Conservation (phyloP, 92 coral and sea anemone genomes). For the Epizoanthus ramosus region DNA sequence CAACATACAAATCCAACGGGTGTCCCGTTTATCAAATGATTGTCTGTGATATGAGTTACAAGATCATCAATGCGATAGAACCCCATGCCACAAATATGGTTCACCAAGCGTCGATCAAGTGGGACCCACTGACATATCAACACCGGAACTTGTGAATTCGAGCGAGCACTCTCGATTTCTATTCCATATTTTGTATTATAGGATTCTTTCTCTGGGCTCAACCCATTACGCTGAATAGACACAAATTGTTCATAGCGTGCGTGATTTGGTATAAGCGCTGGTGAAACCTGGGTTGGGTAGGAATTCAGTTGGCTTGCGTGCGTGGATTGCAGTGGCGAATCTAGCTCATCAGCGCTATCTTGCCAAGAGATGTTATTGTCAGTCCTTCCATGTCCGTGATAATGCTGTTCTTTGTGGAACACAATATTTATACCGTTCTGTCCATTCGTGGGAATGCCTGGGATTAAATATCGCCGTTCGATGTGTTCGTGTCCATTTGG, state of each 20-base stretch:
- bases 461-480: conserved; percentile 50
- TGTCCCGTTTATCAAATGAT: conserved; percentile 75
- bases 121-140: conserved; percentile 86
- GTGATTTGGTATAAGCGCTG: conserved; percentile 13
- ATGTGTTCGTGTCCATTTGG: conserved; percentile 24
- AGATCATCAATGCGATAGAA: conserved; percentile 86
- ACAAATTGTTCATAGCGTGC: conserved; percentile 22
- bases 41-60: conserved; percentile 87
- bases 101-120: conserved; percentile 52
- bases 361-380: conserved; percentile 18
- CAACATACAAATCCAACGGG: conserved; percentile 84
- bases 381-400: conserved; percentile 31
- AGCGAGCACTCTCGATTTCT: conserved; percentile 35
- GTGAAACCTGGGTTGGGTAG: conserved; percentile 34
- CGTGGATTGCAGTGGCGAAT: background rate
- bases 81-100: conserved; percentile 83
- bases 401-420: conserved; percentile 64
- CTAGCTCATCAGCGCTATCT: conserved; percentile 8
- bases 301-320: conserved; percentile 18
- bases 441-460: conserved; percentile 71
- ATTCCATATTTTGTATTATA: conserved; percentile 27
- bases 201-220: conserved; percentile 23
- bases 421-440: conserved; percentile 79
- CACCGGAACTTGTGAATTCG: conserved; percentile 46
- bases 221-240: conserved; percentile 22